These are phyloP conservation scores for Drosophila lutescens DNA, from an alignment of 2,888 invertebrate genomes.

Conservation along the genomic window DNA sequence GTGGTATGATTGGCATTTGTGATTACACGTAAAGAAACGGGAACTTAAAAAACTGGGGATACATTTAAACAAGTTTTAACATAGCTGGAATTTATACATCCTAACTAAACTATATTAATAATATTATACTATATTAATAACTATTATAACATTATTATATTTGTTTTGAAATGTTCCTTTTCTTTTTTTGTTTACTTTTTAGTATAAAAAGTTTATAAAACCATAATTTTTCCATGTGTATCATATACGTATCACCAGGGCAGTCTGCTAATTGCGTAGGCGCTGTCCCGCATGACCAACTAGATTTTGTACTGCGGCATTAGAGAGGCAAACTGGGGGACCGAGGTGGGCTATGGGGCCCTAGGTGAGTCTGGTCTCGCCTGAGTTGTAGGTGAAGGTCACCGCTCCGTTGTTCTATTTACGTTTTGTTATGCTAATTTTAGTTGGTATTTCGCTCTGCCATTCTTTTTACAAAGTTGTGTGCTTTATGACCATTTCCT, in stretches of 20 bases:
- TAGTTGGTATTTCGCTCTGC: constrained; percentile 6
- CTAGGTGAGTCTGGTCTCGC: constrained; percentile 23
- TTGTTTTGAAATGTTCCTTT: neutral
- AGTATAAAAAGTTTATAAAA: neutral
- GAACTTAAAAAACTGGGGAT: neutral
- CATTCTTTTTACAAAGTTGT: constrained; percentile 8
- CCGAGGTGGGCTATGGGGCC: neutral
- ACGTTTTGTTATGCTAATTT: constrained; percentile 57
- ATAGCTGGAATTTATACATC: too few species aligned
- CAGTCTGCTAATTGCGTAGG: constrained; percentile 73
- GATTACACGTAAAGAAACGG: neutral
- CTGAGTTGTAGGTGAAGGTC: constrained; percentile 74
- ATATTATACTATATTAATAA: too few species aligned
- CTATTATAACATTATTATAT: too few species aligned
- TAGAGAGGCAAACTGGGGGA: neutral
- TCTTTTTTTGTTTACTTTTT: neutral
- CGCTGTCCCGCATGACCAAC: constrained; percentile 68
- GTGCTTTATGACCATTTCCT: constrained; percentile 1
- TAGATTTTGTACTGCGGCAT: constrained; percentile 22
- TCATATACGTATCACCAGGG: constrained; percentile 55
- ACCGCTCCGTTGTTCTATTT: constrained; percentile 54
- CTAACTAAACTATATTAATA: too few species aligned
- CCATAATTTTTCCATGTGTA: constrained; percentile 15
- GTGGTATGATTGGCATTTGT: constrained; percentile 16
- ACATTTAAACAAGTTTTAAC: too few species aligned